Percentiles rank a stretch among this genome's conserved stretches.
Evolutionary conservation across 2,888 invertebrate genomes (phyloP).

Genomic region (Zhengitettix transpicula): DNA sequence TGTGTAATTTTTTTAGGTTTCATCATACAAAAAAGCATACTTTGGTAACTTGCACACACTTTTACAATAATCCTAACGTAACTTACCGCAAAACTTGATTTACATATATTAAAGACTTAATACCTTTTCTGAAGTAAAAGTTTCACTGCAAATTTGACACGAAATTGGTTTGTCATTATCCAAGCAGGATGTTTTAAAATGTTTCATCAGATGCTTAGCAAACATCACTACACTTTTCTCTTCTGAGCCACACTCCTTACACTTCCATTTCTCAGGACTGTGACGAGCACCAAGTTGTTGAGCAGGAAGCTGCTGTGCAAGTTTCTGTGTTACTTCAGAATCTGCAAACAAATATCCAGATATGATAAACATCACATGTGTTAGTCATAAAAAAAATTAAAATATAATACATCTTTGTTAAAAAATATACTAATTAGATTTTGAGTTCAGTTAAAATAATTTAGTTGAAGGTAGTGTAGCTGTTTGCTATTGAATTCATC

Average conservation of each 20-base stretch:
- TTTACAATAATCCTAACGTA: too few relatives aligned
- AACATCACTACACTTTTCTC: constrained; percentile 25
- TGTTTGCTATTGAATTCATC: too few relatives aligned
- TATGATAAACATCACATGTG: too few relatives aligned
- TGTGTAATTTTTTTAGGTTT: too few relatives aligned
- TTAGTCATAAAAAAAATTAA: too few relatives aligned
- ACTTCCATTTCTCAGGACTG: constrained; percentile 26
- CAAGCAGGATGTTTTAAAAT: constrained; percentile 21
- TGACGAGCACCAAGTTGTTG: constrained; percentile 18
- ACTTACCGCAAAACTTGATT: too few relatives aligned
- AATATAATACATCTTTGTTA: too few relatives aligned
- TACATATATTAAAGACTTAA: not conserved
- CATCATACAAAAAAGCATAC: too few relatives aligned
- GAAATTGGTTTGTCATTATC: not conserved
- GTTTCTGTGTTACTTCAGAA: constrained; percentile 15
- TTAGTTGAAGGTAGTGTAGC: too few relatives aligned
- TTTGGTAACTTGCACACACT: too few relatives aligned
- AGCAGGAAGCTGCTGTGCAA: constrained; percentile 18
- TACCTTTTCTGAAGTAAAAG: not conserved
- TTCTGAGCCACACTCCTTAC: constrained; percentile 27
- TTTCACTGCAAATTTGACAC: not conserved
- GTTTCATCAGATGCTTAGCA: constrained; percentile 27
- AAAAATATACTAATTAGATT: too few relatives aligned
- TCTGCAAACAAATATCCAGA: constrained; percentile 11
- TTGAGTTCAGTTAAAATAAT: too few relatives aligned